A percentile compares a stretch with the other conserved stretches of the same genome.
Evolutionary conservation across 2,113 vertebrate genomes (phyloP).

Genomic region (Apeltes quadracus): DNA sequence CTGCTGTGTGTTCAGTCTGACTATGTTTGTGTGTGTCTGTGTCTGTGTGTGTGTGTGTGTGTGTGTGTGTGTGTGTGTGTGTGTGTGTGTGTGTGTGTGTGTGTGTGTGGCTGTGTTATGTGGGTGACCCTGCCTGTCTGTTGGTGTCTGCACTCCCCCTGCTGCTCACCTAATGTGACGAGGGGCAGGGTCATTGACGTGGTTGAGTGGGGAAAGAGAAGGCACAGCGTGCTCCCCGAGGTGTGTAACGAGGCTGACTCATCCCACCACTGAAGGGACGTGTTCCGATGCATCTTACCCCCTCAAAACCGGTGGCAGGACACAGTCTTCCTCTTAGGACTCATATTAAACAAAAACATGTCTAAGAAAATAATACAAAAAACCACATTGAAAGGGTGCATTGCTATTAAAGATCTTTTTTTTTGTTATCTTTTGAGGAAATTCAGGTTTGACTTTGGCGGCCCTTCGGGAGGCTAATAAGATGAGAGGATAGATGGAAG

Average conservation of each 20-base stretch:
- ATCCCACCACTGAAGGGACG: slow-evolving; percentile 59
- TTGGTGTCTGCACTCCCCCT: slow-evolving; percentile 30
- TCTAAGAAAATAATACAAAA: slow-evolving; percentile 7
- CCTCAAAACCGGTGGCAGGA: slow-evolving; percentile 18
- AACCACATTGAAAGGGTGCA: slow-evolving; percentile 6
- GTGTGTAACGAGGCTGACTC: slow-evolving; percentile 76
- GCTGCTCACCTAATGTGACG: slow-evolving; percentile 54
- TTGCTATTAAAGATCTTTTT: slow-evolving; percentile 38
- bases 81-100: no score
- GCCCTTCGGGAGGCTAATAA: slow-evolving; percentile 46
- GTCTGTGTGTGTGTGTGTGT: no score
- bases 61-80: slow-evolving; percentile 20
- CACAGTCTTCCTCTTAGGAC: slow-evolving; percentile 9
- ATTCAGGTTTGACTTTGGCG: slow-evolving; percentile 43
- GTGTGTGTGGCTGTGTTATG: slow-evolving; percentile 11
- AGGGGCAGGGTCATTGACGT: slow-evolving; percentile 53
- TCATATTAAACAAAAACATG: slow-evolving; percentile 6
- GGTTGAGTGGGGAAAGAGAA: slow-evolving; percentile 57
- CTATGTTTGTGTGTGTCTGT: slow-evolving; percentile 11
- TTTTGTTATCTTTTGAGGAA: slow-evolving; percentile 30
- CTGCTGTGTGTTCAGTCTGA: slow-evolving; percentile 1
- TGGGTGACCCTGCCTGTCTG: slow-evolving; percentile 34
- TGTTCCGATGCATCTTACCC: slow-evolving; percentile 53
- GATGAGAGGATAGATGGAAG: slow-evolving; percentile 8
- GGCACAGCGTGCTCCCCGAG: slow-evolving; percentile 60